Evolutionary conservation across 2,888 invertebrate species (phyloP).

Genomic region (Harpalus rufipes): DNA sequence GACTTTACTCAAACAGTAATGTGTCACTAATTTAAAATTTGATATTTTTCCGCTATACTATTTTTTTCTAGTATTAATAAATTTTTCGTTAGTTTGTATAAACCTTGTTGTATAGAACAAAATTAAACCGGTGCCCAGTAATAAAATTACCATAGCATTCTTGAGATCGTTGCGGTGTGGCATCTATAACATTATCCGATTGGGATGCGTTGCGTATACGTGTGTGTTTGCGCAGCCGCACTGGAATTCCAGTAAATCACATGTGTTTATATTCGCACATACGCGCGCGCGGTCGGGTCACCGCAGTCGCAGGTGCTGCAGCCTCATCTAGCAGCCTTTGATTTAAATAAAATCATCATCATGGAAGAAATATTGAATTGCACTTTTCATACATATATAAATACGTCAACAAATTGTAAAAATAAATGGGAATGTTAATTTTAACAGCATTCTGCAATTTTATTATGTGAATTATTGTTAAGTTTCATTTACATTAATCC

Average conservation of each 20-base stretch:
- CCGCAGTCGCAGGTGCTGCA: conserved; percentile 6
- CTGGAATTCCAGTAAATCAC: conserved; percentile 55
- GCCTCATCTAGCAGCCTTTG: neutral
- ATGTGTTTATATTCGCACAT: conserved; percentile 30
- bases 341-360: conserved; percentile 10
- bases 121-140: conserved; percentile 26
- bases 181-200: conserved; percentile 59
- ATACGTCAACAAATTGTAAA: neutral
- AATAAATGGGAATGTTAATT: neutral
- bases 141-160: conserved; percentile 61
- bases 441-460: neutral
- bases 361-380: neutral
- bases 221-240: conserved; percentile 8
- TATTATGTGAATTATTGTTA: neutral
- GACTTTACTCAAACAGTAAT: too few species aligned
- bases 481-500: neutral
- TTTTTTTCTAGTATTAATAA: too few species aligned
- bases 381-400: neutral
- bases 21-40: too few species aligned
- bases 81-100: too few species aligned
- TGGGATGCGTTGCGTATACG: neutral
- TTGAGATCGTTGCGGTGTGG: conserved; percentile 44
- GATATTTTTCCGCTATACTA: too few species aligned
- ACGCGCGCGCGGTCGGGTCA: conserved; percentile 36
- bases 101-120: conserved; percentile 4